phyloP scores from a whole-genome alignment of 2,888 invertebrate species.

The Pollenia angustigena region DNA sequence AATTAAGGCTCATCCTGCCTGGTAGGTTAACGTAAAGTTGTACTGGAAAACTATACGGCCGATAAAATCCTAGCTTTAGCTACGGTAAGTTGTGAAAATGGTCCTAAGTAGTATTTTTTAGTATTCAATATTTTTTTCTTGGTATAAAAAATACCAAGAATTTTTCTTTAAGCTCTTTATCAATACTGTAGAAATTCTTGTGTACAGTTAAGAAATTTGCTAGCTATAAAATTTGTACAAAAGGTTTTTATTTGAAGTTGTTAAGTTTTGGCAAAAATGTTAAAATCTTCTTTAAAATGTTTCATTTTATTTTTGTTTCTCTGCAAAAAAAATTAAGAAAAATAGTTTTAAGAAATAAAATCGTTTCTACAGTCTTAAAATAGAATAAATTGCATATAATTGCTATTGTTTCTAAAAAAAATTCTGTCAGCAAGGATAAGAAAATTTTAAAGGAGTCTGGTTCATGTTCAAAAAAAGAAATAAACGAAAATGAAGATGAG shows the following conservation, averaged over 20 bases:
- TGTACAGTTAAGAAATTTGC: too few relatives aligned
- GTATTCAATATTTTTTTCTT: too few relatives aligned
- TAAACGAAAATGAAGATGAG: slow-evolving; percentile 30
- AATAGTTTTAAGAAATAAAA: slow-evolving; percentile 57
- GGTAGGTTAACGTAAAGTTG: too few relatives aligned
- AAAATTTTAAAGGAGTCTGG: slow-evolving; percentile 11
- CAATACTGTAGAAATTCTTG: too few relatives aligned
- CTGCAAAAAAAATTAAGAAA: slow-evolving; percentile 15
- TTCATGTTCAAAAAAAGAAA: slow-evolving; percentile 50
- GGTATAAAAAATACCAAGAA: too few relatives aligned
- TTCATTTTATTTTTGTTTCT: slow-evolving; percentile 64
- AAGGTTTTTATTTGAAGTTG: slow-evolving; percentile 65
- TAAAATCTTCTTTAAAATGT: slow-evolving; percentile 53
- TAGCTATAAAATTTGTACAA: slow-evolving; percentile 56
- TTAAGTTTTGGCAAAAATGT: slow-evolving; percentile 56
- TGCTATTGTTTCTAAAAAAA: slow-evolving; percentile 70
- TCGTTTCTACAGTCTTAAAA: slow-evolving; percentile 44
- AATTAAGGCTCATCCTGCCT: too few relatives aligned
- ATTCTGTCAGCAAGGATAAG: slow-evolving; percentile 28
- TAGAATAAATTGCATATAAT: slow-evolving; percentile 77
- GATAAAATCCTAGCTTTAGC: too few relatives aligned
- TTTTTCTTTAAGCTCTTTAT: too few relatives aligned
- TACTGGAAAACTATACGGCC: too few relatives aligned
- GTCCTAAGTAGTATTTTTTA: too few relatives aligned
- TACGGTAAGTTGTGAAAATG: too few relatives aligned